These are phyloP conservation scores for Caprella mutica DNA, from an alignment of 2,888 invertebrate species.

Conservation along the genomic window DNA sequence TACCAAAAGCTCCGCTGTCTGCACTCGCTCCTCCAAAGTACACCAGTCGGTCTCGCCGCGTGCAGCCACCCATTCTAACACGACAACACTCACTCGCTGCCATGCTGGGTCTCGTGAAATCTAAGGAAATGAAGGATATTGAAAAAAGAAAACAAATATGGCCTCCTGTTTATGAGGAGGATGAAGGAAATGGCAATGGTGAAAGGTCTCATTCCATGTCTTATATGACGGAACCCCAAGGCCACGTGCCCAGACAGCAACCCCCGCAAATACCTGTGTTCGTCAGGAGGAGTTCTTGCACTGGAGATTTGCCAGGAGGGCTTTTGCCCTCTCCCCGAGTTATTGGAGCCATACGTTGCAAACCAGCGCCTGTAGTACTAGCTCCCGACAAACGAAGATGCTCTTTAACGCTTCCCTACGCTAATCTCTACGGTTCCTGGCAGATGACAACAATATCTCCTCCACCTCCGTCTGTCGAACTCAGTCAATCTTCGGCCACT, in stretches of 20 bases:
- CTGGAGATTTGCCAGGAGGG: constrained; percentile 19
- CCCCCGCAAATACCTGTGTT: constrained; percentile 2
- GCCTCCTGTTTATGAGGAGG: constrained; percentile 8
- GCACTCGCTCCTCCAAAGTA: constrained; percentile 1
- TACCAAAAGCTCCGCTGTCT: neutral
- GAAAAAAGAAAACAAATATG: neutral
- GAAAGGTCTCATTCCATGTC: constrained; percentile 9
- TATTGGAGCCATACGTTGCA: constrained; percentile 1
- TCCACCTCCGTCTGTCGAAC: constrained; percentile 22
- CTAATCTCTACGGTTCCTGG: constrained; percentile 37
- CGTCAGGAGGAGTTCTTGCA: constrained; percentile 21
- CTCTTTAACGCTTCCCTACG: constrained; percentile 37
- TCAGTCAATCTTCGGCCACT: neutral
- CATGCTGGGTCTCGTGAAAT: constrained; percentile 21
- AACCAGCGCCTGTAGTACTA: constrained; percentile 2
- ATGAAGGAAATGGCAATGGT: constrained; percentile 9
- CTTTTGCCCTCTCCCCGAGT: constrained; percentile 5
- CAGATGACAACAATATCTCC: constrained; percentile 35
- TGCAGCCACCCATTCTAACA: constrained; percentile 25
- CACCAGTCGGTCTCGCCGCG: constrained; percentile 9
- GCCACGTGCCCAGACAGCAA: neutral
- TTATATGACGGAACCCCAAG: neutral
- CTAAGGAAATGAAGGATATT: neutral
- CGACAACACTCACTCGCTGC: constrained; percentile 33
- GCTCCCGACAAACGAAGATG: constrained; percentile 35